Evolutionary conservation across 1,140 invertebrate species (phyloP), one percentile per base, ranked within the genome.

Genomic region (Daktulosphaira vitifoliae): DNA sequence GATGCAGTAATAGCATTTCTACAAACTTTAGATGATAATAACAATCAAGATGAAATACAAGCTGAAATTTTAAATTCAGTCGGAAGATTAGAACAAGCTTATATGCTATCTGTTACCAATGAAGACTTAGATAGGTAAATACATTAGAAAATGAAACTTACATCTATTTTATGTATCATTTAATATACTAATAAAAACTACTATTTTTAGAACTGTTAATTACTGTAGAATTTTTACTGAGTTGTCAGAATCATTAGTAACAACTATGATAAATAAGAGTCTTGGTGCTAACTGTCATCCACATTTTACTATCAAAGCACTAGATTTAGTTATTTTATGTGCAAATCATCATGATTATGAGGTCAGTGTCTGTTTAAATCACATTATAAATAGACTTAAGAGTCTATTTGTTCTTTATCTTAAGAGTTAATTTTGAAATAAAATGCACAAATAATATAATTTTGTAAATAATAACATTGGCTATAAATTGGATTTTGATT

Each of bases 291-390:
- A 75, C 22, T 77, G 77, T 68, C 77, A 81, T 42, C 72, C 76
- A 48, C 81, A 90, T 78, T 90, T 92, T 75, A 86, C 90, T 26
- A 80, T 96, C 37, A 87, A 89, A 74, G 84, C 89, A 13, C 77
- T 99, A 56, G 91, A 98, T 74, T 78, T 96, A 70, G 84, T 96
- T 29, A 77, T 98, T 11, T 84, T 88, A 8, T 96, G 95, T 78
- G 89, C 92, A 39, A 91, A 92, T 0, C 93, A 98, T 80, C 92
- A 97, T 76, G 93, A 98, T 76, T 98, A 96, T 79, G 93, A 92
- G 76, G 89, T 90, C 70, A 76, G 29, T 33, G n/a, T n/a, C n/a
- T n/a, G n/a, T n/a, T n/a, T n/a, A n/a, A n/a, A n/a, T n/a, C n/a
- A n/a, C n/a, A n/a, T n/a, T n/a, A n/a, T n/a, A n/a, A n/a, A n/a